Base-by-base conservation (phyloP, 2,113 vertebrate species). In the Aviceda subcristata region DNA sequence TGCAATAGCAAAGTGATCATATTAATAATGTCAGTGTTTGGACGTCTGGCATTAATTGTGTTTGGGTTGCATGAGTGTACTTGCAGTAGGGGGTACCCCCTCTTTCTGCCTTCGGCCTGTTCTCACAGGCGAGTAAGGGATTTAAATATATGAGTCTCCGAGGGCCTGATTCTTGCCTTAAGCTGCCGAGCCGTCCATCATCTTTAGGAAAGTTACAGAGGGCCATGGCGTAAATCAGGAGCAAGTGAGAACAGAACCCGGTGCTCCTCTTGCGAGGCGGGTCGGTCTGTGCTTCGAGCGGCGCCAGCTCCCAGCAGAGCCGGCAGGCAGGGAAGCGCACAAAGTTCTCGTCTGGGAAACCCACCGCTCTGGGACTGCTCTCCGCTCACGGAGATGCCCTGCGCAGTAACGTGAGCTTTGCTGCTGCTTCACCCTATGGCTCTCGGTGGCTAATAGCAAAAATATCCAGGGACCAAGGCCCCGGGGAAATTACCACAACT, bases 1-100 rank as follows among this genome's bases (percentile, higher is more conserved):
- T 29, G 92, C 77, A 95, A 92, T 48, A 85, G 92, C 77, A 57
- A 87, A 93, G 74, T 4, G 30, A 93, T 94, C 12, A 0, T 73
- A 75, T 91, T 95, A 95, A 85, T 90, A 87, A 87, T 75, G 83
- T 27, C 92, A 79, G 91, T 12, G 16, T 84, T 89, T 46, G 48
- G 73, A 79, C 2, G 86, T 92, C 94, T 97, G 95, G 94, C 94
- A 92, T 96, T 95, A 91, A 94, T 95, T 96, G 94, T 92, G 69
- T 97, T 92, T 94, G 94, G 94, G 87, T 79, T 95, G 95, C 92
- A 60, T 88, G 92, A 95, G 80, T 56, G 48, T 91, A 85, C 83
- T 76, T 91, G 91, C 88, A 80, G 88, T 76, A 85, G 81, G 88
- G 94, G 91, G 91, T 91, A 91, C 23, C 81, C 89, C 81, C 57